These are phyloP conservation scores for Micrastur ruficollis DNA, from an alignment of 2,797 vertebrate species.

Conservation along the genomic window DNA sequence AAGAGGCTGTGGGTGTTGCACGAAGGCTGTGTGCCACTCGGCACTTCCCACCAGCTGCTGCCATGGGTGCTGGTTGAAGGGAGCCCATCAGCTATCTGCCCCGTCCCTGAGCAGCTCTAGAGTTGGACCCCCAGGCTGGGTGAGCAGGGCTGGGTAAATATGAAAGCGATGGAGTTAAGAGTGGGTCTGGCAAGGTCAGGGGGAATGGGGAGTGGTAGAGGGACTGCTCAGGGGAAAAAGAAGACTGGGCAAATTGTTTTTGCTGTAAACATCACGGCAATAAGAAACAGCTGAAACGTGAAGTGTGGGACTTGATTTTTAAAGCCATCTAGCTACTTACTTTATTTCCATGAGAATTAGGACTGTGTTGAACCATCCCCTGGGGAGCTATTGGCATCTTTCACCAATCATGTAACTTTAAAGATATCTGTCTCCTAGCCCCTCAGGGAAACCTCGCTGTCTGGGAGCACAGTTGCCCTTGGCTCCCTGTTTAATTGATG, in stretches of 20 bases:
- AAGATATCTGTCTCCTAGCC: neutral
- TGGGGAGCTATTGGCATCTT: neutral
- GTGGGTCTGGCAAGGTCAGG: neutral
- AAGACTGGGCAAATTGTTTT: neutral
- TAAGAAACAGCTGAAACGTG: neutral
- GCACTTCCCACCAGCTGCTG: accelerated
- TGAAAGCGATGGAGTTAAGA: neutral
- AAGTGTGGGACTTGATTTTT: accelerated
- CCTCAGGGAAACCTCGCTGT: neutral
- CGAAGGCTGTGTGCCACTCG: accelerated
- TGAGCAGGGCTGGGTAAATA: neutral
- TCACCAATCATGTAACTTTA: neutral
- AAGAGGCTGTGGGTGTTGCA: accelerated
- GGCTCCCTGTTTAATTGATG: neutral
- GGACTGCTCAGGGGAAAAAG: neutral
- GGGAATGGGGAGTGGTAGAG: neutral
- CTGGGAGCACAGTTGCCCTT: neutral
- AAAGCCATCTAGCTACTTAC: neutral
- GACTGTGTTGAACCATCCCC: neutral
- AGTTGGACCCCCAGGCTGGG: neutral
- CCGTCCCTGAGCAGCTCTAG: neutral
- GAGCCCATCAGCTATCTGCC: neutral
- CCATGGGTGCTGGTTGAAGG: accelerated
- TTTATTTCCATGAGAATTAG: neutral
- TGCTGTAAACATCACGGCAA: neutral